phyloP scores from a whole-genome alignment of 2,113 vertebrate genomes.

The Chlorodrepanis virens region DNA sequence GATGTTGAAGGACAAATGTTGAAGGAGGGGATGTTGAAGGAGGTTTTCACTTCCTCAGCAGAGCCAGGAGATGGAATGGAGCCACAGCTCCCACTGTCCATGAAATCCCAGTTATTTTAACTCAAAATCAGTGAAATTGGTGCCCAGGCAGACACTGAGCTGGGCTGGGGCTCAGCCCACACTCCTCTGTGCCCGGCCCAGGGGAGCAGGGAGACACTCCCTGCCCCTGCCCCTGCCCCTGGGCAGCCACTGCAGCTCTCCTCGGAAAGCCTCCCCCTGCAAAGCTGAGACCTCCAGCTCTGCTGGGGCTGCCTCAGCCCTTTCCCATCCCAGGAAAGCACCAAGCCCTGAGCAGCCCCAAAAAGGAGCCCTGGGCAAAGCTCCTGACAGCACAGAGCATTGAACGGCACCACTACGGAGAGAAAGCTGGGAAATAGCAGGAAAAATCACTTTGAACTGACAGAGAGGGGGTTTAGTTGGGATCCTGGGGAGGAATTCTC shows the following conservation, averaged over 20 bases:
- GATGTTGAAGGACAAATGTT: background rate
- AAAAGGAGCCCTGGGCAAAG: background rate
- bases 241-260: background rate
- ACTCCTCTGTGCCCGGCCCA: background rate
- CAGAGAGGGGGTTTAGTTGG: background rate
- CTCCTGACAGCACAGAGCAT: background rate
- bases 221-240: background rate
- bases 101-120: background rate
- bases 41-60: background rate
- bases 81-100: background rate
- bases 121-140: background rate
- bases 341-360: background rate
- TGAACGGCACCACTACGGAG: rapidly evolving
- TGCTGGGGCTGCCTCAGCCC: background rate
- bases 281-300: background rate
- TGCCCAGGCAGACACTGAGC: background rate
- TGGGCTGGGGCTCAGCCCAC: background rate
- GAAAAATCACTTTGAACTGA: background rate
- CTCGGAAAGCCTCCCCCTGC: background rate
- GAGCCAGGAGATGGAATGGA: background rate
- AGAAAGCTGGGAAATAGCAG: background rate
- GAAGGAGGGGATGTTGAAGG: background rate
- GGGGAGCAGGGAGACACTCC: background rate
- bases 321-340: background rate
- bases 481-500: background rate